Evolutionary conservation across 2,113 vertebrate genomes (phyloP).

Genomic region (Epinephelus cyanopodus): DNA sequence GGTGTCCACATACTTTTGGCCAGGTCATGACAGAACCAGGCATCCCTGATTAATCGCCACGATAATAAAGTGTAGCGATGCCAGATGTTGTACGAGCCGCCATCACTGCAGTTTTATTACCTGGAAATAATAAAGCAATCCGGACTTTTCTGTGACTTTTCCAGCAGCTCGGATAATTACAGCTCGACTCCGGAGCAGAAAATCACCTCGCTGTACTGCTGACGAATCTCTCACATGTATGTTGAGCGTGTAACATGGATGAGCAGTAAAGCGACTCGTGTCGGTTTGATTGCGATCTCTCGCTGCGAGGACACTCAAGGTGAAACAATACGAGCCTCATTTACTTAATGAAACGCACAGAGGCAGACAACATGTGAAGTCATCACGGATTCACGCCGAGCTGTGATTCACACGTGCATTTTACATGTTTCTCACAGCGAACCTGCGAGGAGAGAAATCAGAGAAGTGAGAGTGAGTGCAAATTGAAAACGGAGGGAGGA

Average conservation of each 20-base stretch:
- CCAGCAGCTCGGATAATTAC: not conserved
- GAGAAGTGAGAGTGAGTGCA: conserved; percentile 3
- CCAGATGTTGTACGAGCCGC: not conserved
- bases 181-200: not conserved
- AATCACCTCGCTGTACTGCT: not conserved
- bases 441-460: conserved; percentile 4
- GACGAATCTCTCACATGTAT: conserved; percentile 9
- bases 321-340: conserved; percentile 15
- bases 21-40: not conserved
- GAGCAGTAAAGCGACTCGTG: not conserved
- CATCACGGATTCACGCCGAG: not conserved
- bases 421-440: not conserved
- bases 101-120: not conserved
- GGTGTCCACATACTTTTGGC: not conserved
- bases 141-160: not conserved
- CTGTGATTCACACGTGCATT: not conserved
- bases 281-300: not conserved
- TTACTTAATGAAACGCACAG: not conserved
- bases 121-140: not conserved
- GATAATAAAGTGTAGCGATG: not conserved
- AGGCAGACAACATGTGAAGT: accelerated
- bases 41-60: not conserved
- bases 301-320: conserved; percentile 5
- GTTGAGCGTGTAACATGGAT: conserved; percentile 8
- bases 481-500: conserved; percentile 1